Base-by-base conservation (phyloP, 1,140 invertebrate species). In the Trichonephila clavipes region DNA sequence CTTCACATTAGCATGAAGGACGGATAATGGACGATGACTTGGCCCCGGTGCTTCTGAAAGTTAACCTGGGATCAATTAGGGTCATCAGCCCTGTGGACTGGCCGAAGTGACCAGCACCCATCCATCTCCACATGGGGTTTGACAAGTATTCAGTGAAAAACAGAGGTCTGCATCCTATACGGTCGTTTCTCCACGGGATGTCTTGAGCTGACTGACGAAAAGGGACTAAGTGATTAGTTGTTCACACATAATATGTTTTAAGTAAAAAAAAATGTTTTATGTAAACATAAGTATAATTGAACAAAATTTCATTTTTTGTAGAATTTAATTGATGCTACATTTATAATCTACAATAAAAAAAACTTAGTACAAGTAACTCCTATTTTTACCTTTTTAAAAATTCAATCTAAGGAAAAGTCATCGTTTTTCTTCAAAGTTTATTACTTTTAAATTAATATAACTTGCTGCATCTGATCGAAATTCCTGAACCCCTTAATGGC, bases 191-290 rank as follows among this genome's bases (percentile, higher is more conserved):
- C 93, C 93, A 44, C 93, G 87, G 93, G 93, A 66, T 66, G 69
- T 82, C 87, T 94, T 94, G 93, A 94, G 93, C 93, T 94, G 93
- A 94, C 93, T 94, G 93, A 90, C 93, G 88, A 90, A 94, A 94
- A 94, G 93, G 92, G 92, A 62, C 72, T 86, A 90, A 14, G 77
- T 94, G 62, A 94, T 64, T 87, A 66, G 40, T 59, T 72, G 88
- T 59, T 72, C 24, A 90, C 12, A 40, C 21, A 62, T 12, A 24
- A 61, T 40, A 51, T 51, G 0, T 12, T 51, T 51, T 51, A 51
- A 51, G 10, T 1, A 51, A 51, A 51, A 0, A 1, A 51, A 51
- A 51, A 51, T 12, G 10, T 51, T 1, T 10, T 51, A 51, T 51
- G 7, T 51, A 51, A 51, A 12, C 51, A 51, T 51, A 51, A 51